Evolutionary conservation across 2,797 vertebrate genomes (phyloP).

Genomic region (Lithobates pipiens): DNA sequence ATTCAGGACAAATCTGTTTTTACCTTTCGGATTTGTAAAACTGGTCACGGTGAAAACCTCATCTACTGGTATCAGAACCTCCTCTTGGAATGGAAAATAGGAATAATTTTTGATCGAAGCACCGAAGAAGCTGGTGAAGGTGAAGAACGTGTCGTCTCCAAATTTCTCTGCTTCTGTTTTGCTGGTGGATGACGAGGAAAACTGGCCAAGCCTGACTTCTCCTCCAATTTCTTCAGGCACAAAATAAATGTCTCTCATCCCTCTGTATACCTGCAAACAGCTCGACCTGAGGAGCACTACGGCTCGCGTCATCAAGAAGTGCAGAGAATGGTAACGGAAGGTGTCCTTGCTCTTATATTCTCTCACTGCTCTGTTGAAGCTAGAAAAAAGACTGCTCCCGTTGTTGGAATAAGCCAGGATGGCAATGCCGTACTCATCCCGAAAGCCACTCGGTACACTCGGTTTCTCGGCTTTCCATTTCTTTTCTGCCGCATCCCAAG

Average conservation of each 20-base stretch:
- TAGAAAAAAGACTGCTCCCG: too few relatives aligned
- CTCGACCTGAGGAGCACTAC: constrained; percentile 68
- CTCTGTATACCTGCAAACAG: constrained; percentile 63
- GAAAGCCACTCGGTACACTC: too few relatives aligned
- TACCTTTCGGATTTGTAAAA: constrained; percentile 22
- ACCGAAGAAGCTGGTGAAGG: constrained; percentile 70
- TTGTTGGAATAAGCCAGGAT: too few relatives aligned
- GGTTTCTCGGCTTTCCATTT: too few relatives aligned
- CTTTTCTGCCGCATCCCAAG: too few relatives aligned
- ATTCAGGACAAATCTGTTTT: constrained; percentile 62
- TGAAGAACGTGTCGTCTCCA: constrained; percentile 68
- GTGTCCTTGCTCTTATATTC: constrained; percentile 40
- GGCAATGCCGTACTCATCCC: too few relatives aligned
- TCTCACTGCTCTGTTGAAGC: constrained; percentile 67
- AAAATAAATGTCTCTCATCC: constrained; percentile 2
- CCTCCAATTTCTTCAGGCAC: constrained; percentile 49
- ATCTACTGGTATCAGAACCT: constrained; percentile 72
- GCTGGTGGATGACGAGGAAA: constrained; percentile 66
- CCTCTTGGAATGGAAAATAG: constrained; percentile 63
- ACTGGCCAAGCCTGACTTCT: constrained; percentile 69
- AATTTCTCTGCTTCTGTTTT: constrained; percentile 61
- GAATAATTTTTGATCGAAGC: too few relatives aligned
- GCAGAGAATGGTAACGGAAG: constrained; percentile 73
- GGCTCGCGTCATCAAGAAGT: constrained; percentile 73
- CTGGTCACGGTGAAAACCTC: constrained; percentile 71